phyloP scores from a whole-genome alignment of 2,113 vertebrate species.

The Scolopax mira region DNA sequence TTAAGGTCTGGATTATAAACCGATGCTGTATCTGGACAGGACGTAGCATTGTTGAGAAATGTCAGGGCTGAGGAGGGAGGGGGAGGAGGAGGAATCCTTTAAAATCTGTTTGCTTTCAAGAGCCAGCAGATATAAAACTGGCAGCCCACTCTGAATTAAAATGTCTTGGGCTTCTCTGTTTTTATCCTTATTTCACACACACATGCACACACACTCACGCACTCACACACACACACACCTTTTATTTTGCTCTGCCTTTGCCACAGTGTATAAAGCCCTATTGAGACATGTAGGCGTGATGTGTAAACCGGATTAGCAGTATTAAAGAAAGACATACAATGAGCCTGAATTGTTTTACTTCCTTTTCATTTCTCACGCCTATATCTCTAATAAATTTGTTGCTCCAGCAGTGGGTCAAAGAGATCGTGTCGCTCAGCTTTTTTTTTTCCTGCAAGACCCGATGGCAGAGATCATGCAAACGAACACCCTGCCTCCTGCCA shows the following conservation, averaged over 20 bases:
- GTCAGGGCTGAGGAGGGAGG: not conserved
- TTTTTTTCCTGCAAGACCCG: not conserved
- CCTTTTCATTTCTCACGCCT: slow-evolving; percentile 82
- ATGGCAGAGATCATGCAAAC: slow-evolving; percentile 66
- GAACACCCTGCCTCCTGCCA: slow-evolving; percentile 59
- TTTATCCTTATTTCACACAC: slow-evolving; percentile 24
- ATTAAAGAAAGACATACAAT: slow-evolving; percentile 84
- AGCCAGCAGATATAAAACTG: slow-evolving; percentile 28
- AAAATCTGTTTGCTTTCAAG: slow-evolving; percentile 18
- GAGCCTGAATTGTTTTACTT: slow-evolving; percentile 84
- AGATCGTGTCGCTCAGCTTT: slow-evolving; percentile 67
- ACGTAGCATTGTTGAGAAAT: slow-evolving; percentile 1
- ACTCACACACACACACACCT: slow-evolving; percentile 56
- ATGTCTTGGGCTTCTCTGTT: slow-evolving; percentile 14
- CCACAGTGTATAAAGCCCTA: slow-evolving; percentile 81
- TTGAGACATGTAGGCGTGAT: slow-evolving; percentile 82
- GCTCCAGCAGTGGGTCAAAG: slow-evolving; percentile 79
- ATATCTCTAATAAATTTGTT: slow-evolving; percentile 85
- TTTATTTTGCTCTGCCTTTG: slow-evolving; percentile 79
- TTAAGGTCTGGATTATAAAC: slow-evolving; percentile 14
- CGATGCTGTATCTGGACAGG: slow-evolving; percentile 4
- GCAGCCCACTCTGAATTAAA: slow-evolving; percentile 57
- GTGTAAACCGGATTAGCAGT: slow-evolving; percentile 85
- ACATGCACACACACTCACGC: not conserved
- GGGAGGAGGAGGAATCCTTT: not conserved